These are phyloP conservation scores for Lysandra bellargus DNA, from an alignment of 2,888 invertebrate species.

Conservation along the genomic window DNA sequence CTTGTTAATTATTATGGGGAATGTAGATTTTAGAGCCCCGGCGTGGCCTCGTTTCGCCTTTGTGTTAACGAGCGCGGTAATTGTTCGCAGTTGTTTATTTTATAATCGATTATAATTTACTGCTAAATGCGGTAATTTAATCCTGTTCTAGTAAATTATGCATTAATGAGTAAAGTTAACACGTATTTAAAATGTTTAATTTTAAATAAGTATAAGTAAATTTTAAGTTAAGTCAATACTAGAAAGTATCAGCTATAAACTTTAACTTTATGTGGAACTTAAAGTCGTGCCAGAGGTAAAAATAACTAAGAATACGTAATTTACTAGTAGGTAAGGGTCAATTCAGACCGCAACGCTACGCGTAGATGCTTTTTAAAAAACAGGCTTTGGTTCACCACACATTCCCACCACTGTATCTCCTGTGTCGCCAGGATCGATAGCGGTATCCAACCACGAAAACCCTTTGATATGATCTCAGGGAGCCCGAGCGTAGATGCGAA, in stretches of 20 bases:
- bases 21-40: background rate
- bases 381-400: no score
- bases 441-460: no score
- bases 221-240: background rate
- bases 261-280: background rate
- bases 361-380: no score
- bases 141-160: background rate
- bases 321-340: no score
- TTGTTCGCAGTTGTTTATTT: constrained; percentile 1
- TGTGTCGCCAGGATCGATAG: no score
- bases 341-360: no score
- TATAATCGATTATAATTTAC: background rate
- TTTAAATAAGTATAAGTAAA: no score
- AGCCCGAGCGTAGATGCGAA: no score
- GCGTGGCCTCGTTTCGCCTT: background rate
- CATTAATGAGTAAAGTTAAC: background rate
- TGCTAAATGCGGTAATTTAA: background rate
- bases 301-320: no score
- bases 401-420: no score
- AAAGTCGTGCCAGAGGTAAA: background rate
- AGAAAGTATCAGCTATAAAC: background rate
- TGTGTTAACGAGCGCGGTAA: background rate
- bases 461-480: no score
- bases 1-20: constrained; percentile 11
- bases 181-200: no score